A percentile compares a stretch with the other conserved stretches of the same genome.
Evolutionary conservation across 2,113 vertebrate genomes (phyloP).

Genomic region (Labrus mixtus): DNA sequence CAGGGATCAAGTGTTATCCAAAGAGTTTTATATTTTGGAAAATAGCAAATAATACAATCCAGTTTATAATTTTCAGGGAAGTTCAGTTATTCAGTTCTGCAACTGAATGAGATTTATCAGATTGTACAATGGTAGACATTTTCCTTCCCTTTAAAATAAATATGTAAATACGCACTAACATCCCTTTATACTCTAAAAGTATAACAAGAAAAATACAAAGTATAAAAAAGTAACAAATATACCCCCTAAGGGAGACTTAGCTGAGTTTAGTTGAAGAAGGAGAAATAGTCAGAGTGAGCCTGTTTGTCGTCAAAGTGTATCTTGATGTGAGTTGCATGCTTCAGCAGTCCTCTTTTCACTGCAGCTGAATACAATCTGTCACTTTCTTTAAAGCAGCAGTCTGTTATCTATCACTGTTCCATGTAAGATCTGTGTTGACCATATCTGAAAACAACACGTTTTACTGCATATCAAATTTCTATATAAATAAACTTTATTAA

Average conservation of each 20-base stretch:
- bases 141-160: neutral
- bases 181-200: neutral
- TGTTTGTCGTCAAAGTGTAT: neutral
- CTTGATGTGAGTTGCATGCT: neutral
- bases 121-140: neutral
- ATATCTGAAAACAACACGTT: neutral
- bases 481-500: constrained; percentile 57
- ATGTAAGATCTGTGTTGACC: constrained; percentile 13
- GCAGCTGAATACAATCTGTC: neutral
- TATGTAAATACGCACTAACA: constrained; percentile 17
- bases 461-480: constrained; percentile 25
- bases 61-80: neutral
- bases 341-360: neutral
- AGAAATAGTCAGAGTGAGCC: neutral
- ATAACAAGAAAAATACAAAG: neutral
- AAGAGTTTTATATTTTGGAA: neutral
- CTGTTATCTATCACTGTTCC: neutral
- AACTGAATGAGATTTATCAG: constrained; percentile 2
- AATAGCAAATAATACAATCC: neutral
- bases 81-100: too few relatives aligned
- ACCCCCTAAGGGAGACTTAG: neutral
- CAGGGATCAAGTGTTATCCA: neutral
- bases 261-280: neutral
- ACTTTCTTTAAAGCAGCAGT: neutral
- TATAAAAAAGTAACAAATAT: neutral